These are phyloP conservation scores for Menidia beryllina DNA, from an alignment of 2,113 vertebrate species.

Conservation along the genomic window DNA sequence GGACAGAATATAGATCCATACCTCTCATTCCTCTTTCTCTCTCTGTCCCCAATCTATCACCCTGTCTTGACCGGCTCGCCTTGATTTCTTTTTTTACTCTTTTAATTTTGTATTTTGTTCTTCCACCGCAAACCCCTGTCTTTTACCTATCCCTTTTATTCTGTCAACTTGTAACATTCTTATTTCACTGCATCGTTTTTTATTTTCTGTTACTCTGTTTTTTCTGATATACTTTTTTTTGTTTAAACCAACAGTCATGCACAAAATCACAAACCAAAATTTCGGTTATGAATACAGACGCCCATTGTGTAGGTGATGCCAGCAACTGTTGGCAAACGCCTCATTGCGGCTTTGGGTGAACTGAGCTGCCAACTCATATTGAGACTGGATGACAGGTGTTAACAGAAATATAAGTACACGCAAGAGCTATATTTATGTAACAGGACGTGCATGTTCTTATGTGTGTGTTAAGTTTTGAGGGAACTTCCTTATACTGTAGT, in stretches of 20 bases:
- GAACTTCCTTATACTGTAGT: constrained; percentile 13
- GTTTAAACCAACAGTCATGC: neutral
- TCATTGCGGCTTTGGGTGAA: constrained; percentile 29
- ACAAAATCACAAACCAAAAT: neutral
- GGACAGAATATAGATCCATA: constrained; percentile 81
- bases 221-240: neutral
- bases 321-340: constrained; percentile 11
- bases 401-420: constrained; percentile 17
- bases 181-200: neutral
- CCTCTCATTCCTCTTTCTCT: constrained; percentile 46
- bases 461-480: constrained; percentile 3
- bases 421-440: neutral
- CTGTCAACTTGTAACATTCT: neutral
- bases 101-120: constrained; percentile 5
- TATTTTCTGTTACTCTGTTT: neutral
- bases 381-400: constrained; percentile 31
- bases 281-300: constrained; percentile 8
- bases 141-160: constrained; percentile 4
- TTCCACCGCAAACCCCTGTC: constrained; percentile 4
- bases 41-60: constrained; percentile 59
- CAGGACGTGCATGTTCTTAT: neutral
- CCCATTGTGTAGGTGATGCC: constrained; percentile 5
- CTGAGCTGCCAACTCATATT: constrained; percentile 47
- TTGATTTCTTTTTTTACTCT: constrained; percentile 28
- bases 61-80: constrained; percentile 36